Percentiles rank a stretch among this genome's conserved stretches.
These are phyloP conservation scores for Uloborus diversus DNA, from an alignment of 1,140 invertebrate genomes.

Conservation along the genomic window DNA sequence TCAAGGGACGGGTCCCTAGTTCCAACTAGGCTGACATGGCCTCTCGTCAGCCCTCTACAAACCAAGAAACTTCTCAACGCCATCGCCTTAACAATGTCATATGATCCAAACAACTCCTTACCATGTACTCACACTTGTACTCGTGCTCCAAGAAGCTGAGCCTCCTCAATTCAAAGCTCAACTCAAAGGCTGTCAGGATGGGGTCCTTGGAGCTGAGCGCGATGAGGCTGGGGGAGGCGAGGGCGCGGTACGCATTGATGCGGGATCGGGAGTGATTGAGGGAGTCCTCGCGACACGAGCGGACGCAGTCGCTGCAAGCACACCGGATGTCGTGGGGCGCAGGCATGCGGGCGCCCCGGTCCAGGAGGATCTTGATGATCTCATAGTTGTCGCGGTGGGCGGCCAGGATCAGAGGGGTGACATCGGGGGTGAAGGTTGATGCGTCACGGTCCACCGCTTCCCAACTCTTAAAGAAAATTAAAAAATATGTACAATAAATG, in stretches of 20 bases:
- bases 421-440: constrained; percentile 94
- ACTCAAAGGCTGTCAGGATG: constrained; percentile 95
- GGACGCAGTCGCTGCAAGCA: constrained; percentile 90
- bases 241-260: constrained; percentile 91
- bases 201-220: constrained; percentile 95
- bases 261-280: constrained; percentile 87
- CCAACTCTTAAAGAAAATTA: constrained; percentile 77
- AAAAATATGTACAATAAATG: background rate
- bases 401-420: constrained; percentile 93
- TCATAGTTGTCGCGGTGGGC: constrained; percentile 98
- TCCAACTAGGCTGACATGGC: too few species aligned
- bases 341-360: constrained; percentile 85
- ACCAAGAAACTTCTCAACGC: too few species aligned
- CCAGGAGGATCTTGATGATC: constrained; percentile 96
- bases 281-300: constrained; percentile 83
- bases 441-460: constrained; percentile 86
- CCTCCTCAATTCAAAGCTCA: constrained; percentile 93
- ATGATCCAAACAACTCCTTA: background rate
- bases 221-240: constrained; percentile 93
- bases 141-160: constrained; percentile 96
- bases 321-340: constrained; percentile 90
- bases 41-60: too few species aligned
- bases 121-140: constrained; percentile 81
- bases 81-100: too few species aligned
- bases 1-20: too few species aligned